These are phyloP conservation scores for Amorpha juglandis DNA, from an alignment of 2,888 invertebrate genomes.

Conservation along the genomic window DNA sequence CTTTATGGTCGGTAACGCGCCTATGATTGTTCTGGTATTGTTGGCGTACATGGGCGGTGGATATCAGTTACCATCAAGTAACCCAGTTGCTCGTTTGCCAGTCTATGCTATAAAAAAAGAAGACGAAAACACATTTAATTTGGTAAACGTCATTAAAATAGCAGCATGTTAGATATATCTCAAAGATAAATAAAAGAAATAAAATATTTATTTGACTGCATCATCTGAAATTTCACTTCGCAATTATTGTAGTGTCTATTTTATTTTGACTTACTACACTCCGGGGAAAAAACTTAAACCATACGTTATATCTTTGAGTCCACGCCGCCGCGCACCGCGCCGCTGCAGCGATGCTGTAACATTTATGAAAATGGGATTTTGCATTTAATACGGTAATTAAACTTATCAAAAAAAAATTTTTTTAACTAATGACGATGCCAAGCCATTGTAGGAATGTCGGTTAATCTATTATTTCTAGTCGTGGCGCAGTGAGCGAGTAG, in stretches of 20 bases:
- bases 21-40: too few relatives aligned
- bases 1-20: too few relatives aligned
- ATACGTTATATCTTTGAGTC: not conserved
- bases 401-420: not conserved
- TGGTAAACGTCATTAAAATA: too few relatives aligned
- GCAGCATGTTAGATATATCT: not conserved
- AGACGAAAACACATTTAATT: too few relatives aligned
- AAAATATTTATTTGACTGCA: not conserved
- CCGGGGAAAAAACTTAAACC: slow-evolving; percentile 19
- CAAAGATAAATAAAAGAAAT: not conserved
- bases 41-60: too few relatives aligned
- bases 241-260: slow-evolving; percentile 24
- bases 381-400: not conserved
- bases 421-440: too few relatives aligned
- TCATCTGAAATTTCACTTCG: slow-evolving; percentile 32
- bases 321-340: not conserved
- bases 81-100: too few relatives aligned
- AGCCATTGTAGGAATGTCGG: too few relatives aligned
- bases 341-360: slow-evolving; percentile 1
- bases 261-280: slow-evolving; percentile 17
- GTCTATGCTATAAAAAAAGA: too few relatives aligned
- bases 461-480: too few relatives aligned
- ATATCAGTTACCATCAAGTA: too few relatives aligned
- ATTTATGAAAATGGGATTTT: slow-evolving; percentile 10
- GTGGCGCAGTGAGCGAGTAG: too few relatives aligned